phyloP scores from a whole-genome alignment of 1,140 invertebrate genomes.

The Teleopsis dalmanni region DNA sequence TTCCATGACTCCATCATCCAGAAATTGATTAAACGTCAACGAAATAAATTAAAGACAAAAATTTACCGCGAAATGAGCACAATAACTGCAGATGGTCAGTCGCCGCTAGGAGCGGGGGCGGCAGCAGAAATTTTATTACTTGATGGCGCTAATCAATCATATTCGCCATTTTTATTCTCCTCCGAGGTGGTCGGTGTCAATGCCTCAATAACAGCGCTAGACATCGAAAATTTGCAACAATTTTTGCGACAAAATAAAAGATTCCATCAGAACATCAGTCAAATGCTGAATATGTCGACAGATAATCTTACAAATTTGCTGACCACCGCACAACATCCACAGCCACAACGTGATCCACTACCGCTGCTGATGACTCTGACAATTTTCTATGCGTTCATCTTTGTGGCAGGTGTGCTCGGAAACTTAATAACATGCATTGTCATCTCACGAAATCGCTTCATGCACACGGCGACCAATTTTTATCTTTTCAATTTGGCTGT shows the following conservation, averaged over 20 bases:
- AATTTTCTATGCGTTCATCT: constrained; percentile 67
- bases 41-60: too few relatives aligned
- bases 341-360: constrained; percentile 4
- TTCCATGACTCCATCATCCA: too few relatives aligned
- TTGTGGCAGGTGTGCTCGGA: constrained; percentile 72
- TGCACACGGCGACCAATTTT: constrained; percentile 79
- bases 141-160: not conserved
- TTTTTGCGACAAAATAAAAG: constrained; percentile 30
- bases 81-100: too few relatives aligned
- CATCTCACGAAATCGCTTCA: constrained; percentile 70
- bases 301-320: constrained; percentile 33
- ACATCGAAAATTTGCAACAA: constrained; percentile 8
- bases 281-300: constrained; percentile 38
- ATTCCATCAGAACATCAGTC: constrained; percentile 36
- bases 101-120: too few relatives aligned
- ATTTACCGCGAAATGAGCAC: too few relatives aligned
- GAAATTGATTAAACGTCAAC: too few relatives aligned
- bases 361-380: constrained; percentile 56
- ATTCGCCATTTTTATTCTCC: constrained; percentile 6
- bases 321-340: constrained; percentile 19
- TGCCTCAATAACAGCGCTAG: not conserved
- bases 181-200: not conserved
- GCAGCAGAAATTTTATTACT: not conserved
- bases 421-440: constrained; percentile 82
- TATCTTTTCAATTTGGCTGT: constrained; percentile 82